Evolutionary conservation across 92 coral and sea anemone species (phyloP), one percentile per base, ranked within the genome.

Genomic region (Bergia sp.): DNA sequence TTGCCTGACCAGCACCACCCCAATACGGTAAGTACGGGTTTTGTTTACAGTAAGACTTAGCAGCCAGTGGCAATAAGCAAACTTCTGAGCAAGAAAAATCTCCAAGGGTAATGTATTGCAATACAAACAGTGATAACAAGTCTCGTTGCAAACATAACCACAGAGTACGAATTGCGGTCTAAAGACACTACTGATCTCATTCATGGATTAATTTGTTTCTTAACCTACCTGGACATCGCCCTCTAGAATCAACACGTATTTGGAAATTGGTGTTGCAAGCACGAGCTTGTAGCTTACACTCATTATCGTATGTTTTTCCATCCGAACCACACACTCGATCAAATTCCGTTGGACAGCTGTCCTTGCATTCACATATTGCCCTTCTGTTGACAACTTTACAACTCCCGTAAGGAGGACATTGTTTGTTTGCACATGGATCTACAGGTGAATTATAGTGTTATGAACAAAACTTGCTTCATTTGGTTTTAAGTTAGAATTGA

Each of bases 141-240:
- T 58, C 66, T 16, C 21, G 0, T 16, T 58, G 66, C n/a, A 58
- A 13, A 49, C 9, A 49, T 49, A 49, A 9, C 11, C 9, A 5
- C 55, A 5, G 55, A 49, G 55, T 6, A 7, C 1, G 55, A 7
- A 7, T 49, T 49, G 8, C 6, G 50, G 9, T 45, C 8, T 45
- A 45, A 45, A 7, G 11, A 11, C 15, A 50, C 57, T 50, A 9
- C 57, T 6, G 57, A 50, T 50, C 57, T 50, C 2, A 0, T 50
- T 15, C 11, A 50, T 50, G 15, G 15, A 9, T 10, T 50, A 11
- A 50, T 12, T 53, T 11, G 0, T 53, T 6, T 15, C 13, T 10
- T 53, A 18, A 80, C 93, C 61, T 87, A 91, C 93, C 72, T 76
- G 7, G 23, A 53, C 90, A 91, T 21, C 72, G 76, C 79, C 93